Conservation (phyloP, 2,888 invertebrate genomes). For the Lasioglossum calceatum region DNA sequence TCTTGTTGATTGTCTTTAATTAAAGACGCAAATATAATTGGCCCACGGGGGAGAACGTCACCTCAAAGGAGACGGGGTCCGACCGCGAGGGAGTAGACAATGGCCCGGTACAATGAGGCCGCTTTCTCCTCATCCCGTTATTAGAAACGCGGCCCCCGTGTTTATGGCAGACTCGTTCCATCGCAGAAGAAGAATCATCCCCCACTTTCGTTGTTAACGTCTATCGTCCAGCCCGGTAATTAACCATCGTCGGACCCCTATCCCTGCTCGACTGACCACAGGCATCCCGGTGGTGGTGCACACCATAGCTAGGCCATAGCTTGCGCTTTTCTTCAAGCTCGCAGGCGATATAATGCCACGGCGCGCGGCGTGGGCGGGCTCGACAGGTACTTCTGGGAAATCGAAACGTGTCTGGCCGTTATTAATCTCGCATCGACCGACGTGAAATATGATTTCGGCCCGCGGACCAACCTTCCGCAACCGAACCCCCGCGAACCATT, state of each 20-base stretch:
- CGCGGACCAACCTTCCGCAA: not conserved
- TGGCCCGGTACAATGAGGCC: conserved; percentile 76
- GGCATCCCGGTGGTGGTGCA: conserved; percentile 34
- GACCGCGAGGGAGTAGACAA: conserved; percentile 77
- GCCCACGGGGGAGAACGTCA: conserved; percentile 39
- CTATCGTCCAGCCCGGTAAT: conserved; percentile 61
- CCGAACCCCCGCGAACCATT: not conserved
- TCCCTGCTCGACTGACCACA: conserved; percentile 46
- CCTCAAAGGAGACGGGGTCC: conserved; percentile 56
- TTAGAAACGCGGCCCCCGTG: conserved; percentile 70
- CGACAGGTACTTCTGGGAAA: conserved; percentile 75
- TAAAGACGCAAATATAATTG: conserved; percentile 67
- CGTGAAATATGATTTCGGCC: conserved; percentile 75
- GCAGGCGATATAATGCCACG: conserved; percentile 37
- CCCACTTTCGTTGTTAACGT: conserved; percentile 62
- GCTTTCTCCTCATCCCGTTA: conserved; percentile 65
- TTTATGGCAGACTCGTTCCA: conserved; percentile 80
- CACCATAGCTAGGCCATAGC: conserved; percentile 10
- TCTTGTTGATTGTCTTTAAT: conserved; percentile 66
- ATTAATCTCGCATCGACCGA: conserved; percentile 76
- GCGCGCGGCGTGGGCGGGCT: conserved; percentile 39
- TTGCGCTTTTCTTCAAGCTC: conserved; percentile 54
- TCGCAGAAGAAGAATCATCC: conserved; percentile 80
- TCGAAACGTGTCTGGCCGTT: conserved; percentile 75
- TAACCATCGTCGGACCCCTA: conserved; percentile 61